Percentiles rank a stretch among this genome's conserved stretches.
Conservation (phyloP, 1,140 invertebrate species). For the Tenebrio molitor region DNA sequence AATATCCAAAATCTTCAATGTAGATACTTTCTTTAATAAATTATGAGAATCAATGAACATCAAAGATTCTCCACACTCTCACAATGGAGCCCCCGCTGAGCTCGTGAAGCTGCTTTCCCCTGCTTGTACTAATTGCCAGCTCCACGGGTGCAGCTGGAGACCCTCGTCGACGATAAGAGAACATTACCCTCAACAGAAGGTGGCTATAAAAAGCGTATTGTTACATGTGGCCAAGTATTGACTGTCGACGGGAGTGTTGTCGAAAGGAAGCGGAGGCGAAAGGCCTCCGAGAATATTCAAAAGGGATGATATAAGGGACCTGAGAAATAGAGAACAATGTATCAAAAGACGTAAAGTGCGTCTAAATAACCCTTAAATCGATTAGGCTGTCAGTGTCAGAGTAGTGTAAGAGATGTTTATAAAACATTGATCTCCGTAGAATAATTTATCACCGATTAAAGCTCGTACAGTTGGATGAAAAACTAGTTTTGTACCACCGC, state of each 20-base stretch:
- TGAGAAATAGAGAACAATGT: conserved; percentile 13
- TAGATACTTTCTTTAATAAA: too few relatives aligned
- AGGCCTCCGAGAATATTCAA: neutral
- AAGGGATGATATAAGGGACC: conserved; percentile 23
- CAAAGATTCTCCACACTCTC: too few relatives aligned
- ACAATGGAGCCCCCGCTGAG: too few relatives aligned
- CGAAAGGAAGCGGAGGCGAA: neutral
- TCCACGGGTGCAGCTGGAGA: neutral
- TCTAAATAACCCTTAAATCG: conserved; percentile 25
- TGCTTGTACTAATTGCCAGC: too few relatives aligned
- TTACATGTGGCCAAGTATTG: neutral
- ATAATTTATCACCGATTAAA: conserved; percentile 17
- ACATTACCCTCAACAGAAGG: neutral
- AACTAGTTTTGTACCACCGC: too few relatives aligned
- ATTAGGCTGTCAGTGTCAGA: conserved; percentile 16
- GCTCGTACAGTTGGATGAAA: too few relatives aligned
- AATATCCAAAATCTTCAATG: too few relatives aligned
- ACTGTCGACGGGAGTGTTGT: conserved; percentile 4
- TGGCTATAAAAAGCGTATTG: neutral
- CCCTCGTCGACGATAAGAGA: neutral
- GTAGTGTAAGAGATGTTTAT: neutral
- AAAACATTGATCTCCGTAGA: conserved; percentile 3
- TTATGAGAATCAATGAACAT: too few relatives aligned
- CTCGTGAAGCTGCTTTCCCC: too few relatives aligned
- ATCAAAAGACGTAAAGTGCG: conserved; percentile 23